Conservation (phyloP, 2,888 invertebrate species). For the Euzetes globulus region DNA sequence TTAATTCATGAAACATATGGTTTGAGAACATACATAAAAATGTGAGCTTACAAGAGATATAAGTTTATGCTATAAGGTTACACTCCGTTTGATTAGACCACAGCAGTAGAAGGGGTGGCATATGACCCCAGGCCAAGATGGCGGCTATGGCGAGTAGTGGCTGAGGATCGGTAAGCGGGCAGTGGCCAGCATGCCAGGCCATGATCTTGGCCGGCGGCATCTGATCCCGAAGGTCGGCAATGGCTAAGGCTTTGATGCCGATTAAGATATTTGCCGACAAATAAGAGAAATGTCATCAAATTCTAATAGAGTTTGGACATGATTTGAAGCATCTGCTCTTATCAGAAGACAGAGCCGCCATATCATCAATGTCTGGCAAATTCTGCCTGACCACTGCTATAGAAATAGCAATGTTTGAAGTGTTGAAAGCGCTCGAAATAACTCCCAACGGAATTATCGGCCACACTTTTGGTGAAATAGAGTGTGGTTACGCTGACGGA, state of each 20-base stretch:
- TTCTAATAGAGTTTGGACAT: slow-evolving; percentile 57
- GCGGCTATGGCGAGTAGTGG: too few species aligned
- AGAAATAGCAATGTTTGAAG: slow-evolving; percentile 47
- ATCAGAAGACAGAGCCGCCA: slow-evolving; percentile 81
- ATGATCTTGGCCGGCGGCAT: slow-evolving; percentile 62
- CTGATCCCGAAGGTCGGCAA: background rate
- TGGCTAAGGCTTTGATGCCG: slow-evolving; percentile 22
- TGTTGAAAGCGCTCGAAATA: slow-evolving; percentile 46
- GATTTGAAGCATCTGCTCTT: slow-evolving; percentile 85
- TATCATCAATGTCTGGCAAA: slow-evolving; percentile 74
- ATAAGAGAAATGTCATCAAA: slow-evolving; percentile 51
- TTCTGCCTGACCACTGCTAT: slow-evolving; percentile 51
- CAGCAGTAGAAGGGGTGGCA: too few species aligned
- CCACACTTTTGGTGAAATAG: slow-evolving; percentile 53
- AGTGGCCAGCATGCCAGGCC: too few species aligned
- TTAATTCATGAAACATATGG: too few species aligned
- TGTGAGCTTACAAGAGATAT: too few species aligned
- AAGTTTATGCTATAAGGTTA: too few species aligned
- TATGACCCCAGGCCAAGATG: too few species aligned
- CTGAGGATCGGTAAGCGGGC: too few species aligned
- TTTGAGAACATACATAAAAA: too few species aligned
- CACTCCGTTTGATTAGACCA: too few species aligned
- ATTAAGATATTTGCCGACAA: slow-evolving; percentile 52
- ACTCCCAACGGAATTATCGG: slow-evolving; percentile 52
- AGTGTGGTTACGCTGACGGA: slow-evolving; percentile 54